These are phyloP conservation scores for Ciconia nigra DNA, from an alignment of 2,797 vertebrate genomes.

Conservation along the genomic window DNA sequence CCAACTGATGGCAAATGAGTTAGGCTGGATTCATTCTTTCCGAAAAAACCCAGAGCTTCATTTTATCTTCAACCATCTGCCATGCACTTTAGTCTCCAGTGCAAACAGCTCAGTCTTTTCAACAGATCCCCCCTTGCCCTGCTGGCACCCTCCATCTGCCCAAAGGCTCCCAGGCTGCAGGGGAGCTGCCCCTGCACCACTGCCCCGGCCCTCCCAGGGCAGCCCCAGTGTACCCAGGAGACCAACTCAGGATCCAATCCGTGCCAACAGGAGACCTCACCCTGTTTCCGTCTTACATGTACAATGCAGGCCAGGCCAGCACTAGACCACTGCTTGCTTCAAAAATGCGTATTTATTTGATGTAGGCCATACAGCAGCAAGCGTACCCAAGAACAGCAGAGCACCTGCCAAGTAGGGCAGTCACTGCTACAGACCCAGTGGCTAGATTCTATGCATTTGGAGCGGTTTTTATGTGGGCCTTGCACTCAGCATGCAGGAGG, in stretches of 20 bases:
- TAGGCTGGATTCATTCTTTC: background rate
- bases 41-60: background rate
- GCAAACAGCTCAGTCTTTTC: background rate
- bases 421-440: background rate
- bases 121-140: accelerated
- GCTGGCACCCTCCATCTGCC: background rate
- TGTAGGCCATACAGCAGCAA: background rate
- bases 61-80: background rate
- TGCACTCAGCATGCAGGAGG: background rate
- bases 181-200: background rate
- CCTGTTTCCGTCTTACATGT: accelerated
- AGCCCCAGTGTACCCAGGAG: no score
- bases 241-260: background rate
- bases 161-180: background rate
- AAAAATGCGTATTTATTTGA: accelerated
- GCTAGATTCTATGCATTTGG: accelerated
- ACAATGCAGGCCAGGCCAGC: background rate
- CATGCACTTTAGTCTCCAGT: accelerated
- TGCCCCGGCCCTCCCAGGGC: accelerated
- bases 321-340: background rate
- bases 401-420: no score
- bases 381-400: background rate
- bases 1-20: background rate
- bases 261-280: background rate
- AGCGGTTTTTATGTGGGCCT: accelerated